These are phyloP conservation scores for Lithobates pipiens DNA, from an alignment of 2,797 vertebrate species.

Conservation along the genomic window DNA sequence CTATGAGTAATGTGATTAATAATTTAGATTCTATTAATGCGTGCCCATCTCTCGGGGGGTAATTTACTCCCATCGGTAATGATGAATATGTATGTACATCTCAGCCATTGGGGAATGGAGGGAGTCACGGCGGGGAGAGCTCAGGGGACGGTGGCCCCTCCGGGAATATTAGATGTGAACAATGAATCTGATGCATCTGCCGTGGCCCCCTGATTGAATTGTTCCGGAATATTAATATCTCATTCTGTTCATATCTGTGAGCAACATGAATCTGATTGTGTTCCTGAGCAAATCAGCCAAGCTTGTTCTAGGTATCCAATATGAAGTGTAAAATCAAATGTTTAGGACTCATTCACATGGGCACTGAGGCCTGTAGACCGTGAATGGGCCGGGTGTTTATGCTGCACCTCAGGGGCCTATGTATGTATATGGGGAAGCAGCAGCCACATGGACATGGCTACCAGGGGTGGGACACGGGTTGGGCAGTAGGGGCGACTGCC, in stretches of 20 bases:
- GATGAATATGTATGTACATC: neutral
- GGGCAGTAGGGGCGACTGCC: too few species aligned
- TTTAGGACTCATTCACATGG: too few species aligned
- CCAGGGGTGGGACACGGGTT: too few species aligned
- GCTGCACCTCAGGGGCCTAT: too few species aligned
- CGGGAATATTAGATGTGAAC: neutral
- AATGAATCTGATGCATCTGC: neutral
- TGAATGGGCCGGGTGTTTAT: too few species aligned
- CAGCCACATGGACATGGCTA: too few species aligned
- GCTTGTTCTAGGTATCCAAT: neutral
- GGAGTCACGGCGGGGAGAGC: neutral
- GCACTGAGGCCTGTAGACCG: too few species aligned
- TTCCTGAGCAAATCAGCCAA: neutral
- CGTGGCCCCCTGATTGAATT: neutral
- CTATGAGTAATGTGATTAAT: neutral
- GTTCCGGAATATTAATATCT: neutral
- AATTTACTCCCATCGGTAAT: neutral
- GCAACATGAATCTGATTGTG: neutral
- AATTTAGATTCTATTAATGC: neutral
- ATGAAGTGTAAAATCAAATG: too few species aligned
- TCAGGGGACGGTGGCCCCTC: neutral
- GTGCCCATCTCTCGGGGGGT: neutral
- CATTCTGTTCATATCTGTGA: neutral
- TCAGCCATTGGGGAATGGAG: neutral
- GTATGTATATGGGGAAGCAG: too few species aligned